These are phyloP conservation scores for Thymelicus lineola DNA, from an alignment of 2,888 invertebrate genomes.

Conservation along the genomic window DNA sequence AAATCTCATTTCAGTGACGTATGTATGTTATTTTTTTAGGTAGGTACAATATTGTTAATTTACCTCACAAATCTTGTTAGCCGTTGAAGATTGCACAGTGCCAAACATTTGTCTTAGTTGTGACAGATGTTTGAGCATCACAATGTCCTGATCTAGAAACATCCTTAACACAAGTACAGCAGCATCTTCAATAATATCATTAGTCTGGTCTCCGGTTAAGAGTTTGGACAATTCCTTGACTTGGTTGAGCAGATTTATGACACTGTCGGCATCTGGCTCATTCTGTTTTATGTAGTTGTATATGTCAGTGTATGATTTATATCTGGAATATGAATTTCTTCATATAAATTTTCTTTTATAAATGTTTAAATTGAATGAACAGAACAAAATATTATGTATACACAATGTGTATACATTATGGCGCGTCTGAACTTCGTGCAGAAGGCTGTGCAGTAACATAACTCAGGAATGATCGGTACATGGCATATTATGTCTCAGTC, in stretches of 20 bases:
- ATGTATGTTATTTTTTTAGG: too few species aligned
- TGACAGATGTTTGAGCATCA: constrained; percentile 84
- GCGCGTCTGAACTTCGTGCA: too few species aligned
- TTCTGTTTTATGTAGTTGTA: constrained; percentile 70
- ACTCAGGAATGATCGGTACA: too few species aligned
- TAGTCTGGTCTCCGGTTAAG: constrained; percentile 83
- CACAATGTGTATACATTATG: too few species aligned
- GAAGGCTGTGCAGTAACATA: too few species aligned
- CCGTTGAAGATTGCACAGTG: constrained; percentile 77
- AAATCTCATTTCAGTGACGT: too few species aligned
- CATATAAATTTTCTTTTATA: not conserved
- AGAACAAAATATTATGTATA: not conserved
- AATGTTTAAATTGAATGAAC: not conserved
- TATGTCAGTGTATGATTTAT: constrained; percentile 79
- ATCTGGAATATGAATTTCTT: constrained; percentile 65
- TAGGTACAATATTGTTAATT: constrained; percentile 9
- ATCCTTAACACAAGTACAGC: constrained; percentile 85
- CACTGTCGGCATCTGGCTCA: constrained; percentile 58
- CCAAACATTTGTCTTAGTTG: constrained; percentile 87
- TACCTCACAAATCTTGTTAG: constrained; percentile 86
- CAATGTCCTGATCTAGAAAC: constrained; percentile 85
- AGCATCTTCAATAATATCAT: constrained; percentile 87
- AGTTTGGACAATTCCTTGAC: constrained; percentile 66
- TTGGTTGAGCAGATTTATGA: constrained; percentile 62
- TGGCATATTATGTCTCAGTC: too few species aligned